Conservation (phyloP, 2,113 vertebrate species). For the Pholis gunnellus region DNA sequence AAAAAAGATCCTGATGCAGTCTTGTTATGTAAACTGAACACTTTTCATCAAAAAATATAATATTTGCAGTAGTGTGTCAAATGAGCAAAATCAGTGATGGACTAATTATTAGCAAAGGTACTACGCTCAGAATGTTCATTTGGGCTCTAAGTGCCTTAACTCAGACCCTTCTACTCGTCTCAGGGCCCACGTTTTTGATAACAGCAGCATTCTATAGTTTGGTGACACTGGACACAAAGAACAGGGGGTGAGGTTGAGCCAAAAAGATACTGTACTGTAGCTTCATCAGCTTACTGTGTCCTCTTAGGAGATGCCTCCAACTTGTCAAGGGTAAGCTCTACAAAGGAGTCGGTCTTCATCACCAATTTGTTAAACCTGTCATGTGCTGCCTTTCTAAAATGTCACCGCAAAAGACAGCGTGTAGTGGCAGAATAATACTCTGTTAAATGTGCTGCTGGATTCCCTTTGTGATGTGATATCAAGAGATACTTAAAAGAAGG, state of each 20-base stretch:
- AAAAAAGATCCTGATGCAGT: not conserved
- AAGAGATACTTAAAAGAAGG: slow-evolving; percentile 28
- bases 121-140: not conserved
- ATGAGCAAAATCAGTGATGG: not conserved
- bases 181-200: not conserved
- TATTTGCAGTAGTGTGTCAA: not conserved
- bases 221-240: not conserved
- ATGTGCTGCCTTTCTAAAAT: not conserved
- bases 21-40: not conserved
- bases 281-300: not conserved
- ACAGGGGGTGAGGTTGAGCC: not conserved
- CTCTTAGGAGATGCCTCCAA: not conserved
- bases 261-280: not conserved
- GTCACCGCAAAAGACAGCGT: not conserved
- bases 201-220: not conserved
- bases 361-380: slow-evolving; percentile 17
- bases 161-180: not conserved
- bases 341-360: slow-evolving; percentile 7
- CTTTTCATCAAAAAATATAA: not conserved
- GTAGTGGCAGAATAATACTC: not conserved
- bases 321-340: slow-evolving; percentile 3
- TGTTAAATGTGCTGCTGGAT: not conserved
- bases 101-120: not conserved
- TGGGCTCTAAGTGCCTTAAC: not conserved
- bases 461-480: slow-evolving; percentile 12